Evolutionary conservation across 2,797 vertebrate species (phyloP).

Genomic region (Sciurus vulgaris): DNA sequence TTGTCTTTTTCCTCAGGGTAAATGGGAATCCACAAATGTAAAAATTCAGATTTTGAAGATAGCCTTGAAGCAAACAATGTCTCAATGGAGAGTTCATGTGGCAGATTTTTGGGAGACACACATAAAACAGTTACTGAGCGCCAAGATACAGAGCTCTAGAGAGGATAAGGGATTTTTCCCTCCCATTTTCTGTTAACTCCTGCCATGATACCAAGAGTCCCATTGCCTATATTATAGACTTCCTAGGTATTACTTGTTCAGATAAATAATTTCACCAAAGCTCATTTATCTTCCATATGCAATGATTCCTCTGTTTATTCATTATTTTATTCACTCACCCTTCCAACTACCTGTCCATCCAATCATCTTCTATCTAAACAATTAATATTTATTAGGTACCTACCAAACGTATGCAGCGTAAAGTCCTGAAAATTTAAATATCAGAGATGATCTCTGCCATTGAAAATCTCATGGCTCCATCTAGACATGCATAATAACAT

Average conservation of each 20-base stretch:
- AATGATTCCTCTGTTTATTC: slow-evolving; percentile 28
- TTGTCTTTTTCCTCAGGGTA: background rate
- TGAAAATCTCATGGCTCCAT: background rate
- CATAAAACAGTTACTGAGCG: background rate
- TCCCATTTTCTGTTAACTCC: background rate
- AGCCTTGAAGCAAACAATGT: slow-evolving; percentile 15
- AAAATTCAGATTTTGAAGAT: slow-evolving; percentile 52
- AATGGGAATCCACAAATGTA: background rate
- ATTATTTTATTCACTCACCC: background rate
- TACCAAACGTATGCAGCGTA: background rate
- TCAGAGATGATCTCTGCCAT: background rate
- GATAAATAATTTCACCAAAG: slow-evolving; percentile 37
- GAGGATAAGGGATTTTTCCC: background rate
- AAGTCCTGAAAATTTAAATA: slow-evolving; percentile 5
- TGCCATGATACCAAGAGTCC: background rate
- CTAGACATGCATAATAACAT: background rate
- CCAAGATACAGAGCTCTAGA: background rate
- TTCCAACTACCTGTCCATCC: background rate
- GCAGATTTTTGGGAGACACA: background rate
- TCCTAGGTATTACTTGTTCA: background rate
- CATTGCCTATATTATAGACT: background rate
- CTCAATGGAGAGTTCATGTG: background rate
- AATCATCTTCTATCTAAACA: background rate
- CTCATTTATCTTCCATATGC: background rate
- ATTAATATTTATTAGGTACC: background rate